Percentiles rank a stretch among this genome's conserved stretches.
Evolutionary conservation across 1,140 invertebrate genomes (phyloP).

Genomic region (Drosophila suzukii): DNA sequence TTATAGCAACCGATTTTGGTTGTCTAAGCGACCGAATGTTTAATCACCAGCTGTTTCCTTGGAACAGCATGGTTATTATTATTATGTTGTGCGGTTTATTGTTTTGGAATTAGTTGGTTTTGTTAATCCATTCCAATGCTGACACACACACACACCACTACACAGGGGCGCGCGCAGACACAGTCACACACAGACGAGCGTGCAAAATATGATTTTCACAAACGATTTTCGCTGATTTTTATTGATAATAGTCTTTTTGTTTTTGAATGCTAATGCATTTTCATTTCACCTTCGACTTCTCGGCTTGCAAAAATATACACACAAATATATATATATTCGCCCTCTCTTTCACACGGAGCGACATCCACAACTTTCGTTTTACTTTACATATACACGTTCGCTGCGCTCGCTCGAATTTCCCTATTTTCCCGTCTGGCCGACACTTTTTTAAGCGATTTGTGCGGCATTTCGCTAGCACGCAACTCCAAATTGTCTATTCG

Average conservation of each 20-base stretch:
- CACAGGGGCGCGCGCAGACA: slow-evolving; percentile 19
- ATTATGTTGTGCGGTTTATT: slow-evolving; percentile 19
- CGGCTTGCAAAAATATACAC: slow-evolving; percentile 45
- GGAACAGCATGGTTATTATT: slow-evolving; percentile 27
- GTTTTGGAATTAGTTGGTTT: slow-evolving; percentile 14
- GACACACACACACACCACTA: slow-evolving; percentile 24
- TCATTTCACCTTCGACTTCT: slow-evolving; percentile 56
- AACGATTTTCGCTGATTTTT: slow-evolving; percentile 44
- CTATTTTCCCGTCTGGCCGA: slow-evolving; percentile 22
- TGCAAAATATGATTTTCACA: slow-evolving; percentile 50
- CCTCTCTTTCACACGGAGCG: slow-evolving; percentile 50
- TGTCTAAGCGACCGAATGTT: slow-evolving; percentile 6
- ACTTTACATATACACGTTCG: slow-evolving; percentile 46
- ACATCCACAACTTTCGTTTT: slow-evolving; percentile 73
- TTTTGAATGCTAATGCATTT: slow-evolving; percentile 47
- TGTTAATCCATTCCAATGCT: slow-evolving; percentile 39
- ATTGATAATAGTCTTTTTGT: background rate
- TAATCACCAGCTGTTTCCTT: slow-evolving; percentile 25
- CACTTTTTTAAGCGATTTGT: slow-evolving; percentile 11
- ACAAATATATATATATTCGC: slow-evolving; percentile 17
- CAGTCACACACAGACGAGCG: background rate
- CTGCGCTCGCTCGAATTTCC: slow-evolving; percentile 24
- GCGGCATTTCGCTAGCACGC: slow-evolving; percentile 11
- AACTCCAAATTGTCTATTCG: slow-evolving; percentile 36
- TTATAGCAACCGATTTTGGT: slow-evolving; percentile 19